Base-by-base conservation (phyloP, 2,888 invertebrate species). In the Sphinx pinastri region DNA sequence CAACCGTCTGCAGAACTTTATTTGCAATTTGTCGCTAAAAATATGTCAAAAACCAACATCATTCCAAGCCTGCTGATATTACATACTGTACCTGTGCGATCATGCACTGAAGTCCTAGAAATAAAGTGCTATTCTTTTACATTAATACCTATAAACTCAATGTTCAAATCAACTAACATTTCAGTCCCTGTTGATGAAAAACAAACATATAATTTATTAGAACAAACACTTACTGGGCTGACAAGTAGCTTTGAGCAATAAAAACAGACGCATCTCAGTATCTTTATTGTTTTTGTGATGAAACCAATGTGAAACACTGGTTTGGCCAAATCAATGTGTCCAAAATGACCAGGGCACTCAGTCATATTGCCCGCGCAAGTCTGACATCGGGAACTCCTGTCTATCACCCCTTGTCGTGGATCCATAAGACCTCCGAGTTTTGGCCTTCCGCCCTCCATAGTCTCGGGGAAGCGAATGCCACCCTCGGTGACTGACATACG, bases 251-350 rank as follows among this genome's bases (percentile, higher is more conserved):
- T 99, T 63, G 99, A 99, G 90, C 99, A 99, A 88, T 98, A 99
- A 90, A 99, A 99, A 88, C 99, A 99, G 31, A 99, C 99, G 91
- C 99, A 99, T 91, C 99, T 95, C n/a, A 99, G 93, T 72, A 99
- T 96, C 93, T 99, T 99, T 76, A 99, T 98, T 0, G 98, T 98
- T 94, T 99, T 99, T 52, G 98, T 98, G 68, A 99, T 95, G 84
- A 99, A 99, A 54, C 99, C 99, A 85, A 99, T 97, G 88, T 99
- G 99, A 91, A 98, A 99, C 0, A 99, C 99, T 25, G 99, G 99
- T 89, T 99, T 99, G 0, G 99, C 97, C 77, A 99, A 94, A 90
- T 99, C 99, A 81, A 99, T 97, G 88, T 99, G 99, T 5, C 99
- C 99, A 94, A 99, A 99, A 91, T 99, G 99, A 2, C 99, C 99